Conservation (phyloP, 1,140 invertebrate genomes). For the Anastrepha obliqua region DNA sequence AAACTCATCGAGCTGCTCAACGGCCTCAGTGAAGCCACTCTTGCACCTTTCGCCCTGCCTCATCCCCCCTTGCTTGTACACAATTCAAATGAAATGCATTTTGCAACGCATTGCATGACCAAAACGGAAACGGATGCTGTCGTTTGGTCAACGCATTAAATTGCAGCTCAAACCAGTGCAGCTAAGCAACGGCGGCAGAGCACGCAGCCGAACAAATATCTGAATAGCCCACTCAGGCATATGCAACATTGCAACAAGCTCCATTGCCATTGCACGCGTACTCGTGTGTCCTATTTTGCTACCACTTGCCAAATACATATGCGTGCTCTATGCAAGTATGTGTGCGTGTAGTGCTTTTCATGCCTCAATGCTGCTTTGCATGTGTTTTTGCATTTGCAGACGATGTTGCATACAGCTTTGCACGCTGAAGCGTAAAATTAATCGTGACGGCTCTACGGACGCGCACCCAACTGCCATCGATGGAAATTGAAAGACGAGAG, state of each 20-base stretch:
- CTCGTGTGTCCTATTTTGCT: background rate
- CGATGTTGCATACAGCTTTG: conserved; percentile 33
- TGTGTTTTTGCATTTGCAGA: conserved; percentile 30
- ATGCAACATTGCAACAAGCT: background rate
- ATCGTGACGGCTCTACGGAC: conserved; percentile 39
- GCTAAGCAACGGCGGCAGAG: background rate
- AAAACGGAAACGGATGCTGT: conserved; percentile 48
- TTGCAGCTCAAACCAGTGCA: background rate
- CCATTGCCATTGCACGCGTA: background rate
- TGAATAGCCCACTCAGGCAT: background rate
- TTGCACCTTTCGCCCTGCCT: background rate
- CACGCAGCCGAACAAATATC: too few relatives aligned
- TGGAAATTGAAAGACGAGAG: background rate
- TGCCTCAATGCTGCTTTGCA: conserved; percentile 5
- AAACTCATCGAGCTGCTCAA: conserved; percentile 34
- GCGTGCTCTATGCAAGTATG: background rate
- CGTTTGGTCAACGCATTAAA: conserved; percentile 52
- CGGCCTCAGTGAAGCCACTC: background rate
- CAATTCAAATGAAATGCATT: background rate
- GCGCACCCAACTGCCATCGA: conserved; percentile 22
- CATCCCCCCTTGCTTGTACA: background rate
- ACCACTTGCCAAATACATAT: background rate
- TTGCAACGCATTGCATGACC: background rate
- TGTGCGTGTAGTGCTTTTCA: background rate
- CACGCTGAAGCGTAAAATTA: conserved; percentile 54